These are phyloP conservation scores for Neofelis nebulosa DNA, from an alignment of 2,113 vertebrate species.

Conservation along the genomic window DNA sequence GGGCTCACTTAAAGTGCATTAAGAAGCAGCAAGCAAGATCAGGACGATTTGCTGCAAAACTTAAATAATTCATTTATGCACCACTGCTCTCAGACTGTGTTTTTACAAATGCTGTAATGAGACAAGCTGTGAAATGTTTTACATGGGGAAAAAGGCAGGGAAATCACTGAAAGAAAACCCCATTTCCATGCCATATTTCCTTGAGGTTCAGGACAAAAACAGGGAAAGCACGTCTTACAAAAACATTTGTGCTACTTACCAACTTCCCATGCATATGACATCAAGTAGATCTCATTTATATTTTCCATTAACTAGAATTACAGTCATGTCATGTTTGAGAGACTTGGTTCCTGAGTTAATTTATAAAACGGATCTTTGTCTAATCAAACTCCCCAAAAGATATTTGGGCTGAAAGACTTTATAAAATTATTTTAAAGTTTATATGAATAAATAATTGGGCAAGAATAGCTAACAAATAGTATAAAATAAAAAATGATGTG, in stretches of 20 bases:
- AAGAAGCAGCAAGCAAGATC: conserved; percentile 87
- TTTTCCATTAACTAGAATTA: not conserved
- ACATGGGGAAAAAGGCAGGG: conserved; percentile 77
- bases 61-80: conserved; percentile 96
- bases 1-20: conserved; percentile 90
- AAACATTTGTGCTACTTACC: not conserved
- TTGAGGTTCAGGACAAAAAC: conserved; percentile 44
- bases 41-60: conserved; percentile 88
- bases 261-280: not conserved
- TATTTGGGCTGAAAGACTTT: not conserved
- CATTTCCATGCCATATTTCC: conserved; percentile 61
- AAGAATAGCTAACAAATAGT: not conserved
- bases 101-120: conserved; percentile 94
- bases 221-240: not conserved
- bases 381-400: not conserved
- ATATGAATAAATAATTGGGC: not conserved
- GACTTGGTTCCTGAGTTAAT: not conserved
- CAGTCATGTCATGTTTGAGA: not conserved
- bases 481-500: not conserved
- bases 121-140: conserved; percentile 92
- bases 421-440: not conserved
- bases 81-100: conserved; percentile 90
- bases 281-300: not conserved
- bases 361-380: not conserved
- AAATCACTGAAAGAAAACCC: conserved; percentile 71